A percentile compares a stretch with the other conserved stretches of the same genome.
phyloP scores from a whole-genome alignment of 2,797 vertebrate species.

The Dendrocincla fuliginosa region DNA sequence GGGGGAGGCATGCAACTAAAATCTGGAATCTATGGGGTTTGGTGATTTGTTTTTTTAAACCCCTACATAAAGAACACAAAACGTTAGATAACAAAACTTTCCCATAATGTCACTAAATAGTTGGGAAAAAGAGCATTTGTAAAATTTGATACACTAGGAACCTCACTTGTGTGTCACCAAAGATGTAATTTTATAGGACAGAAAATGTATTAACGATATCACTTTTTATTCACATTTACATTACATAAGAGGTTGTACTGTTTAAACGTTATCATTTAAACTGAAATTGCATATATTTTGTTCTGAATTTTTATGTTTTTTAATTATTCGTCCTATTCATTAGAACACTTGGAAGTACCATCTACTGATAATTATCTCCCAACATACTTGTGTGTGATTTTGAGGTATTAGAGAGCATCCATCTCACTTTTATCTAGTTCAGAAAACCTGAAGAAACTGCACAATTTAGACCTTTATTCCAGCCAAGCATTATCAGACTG shows the following conservation, averaged over 20 bases:
- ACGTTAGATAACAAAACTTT: neutral
- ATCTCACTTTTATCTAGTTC: neutral
- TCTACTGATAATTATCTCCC: neutral
- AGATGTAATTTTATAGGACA: neutral
- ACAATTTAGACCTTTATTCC: neutral
- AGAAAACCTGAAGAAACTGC: neutral
- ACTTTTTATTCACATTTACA: neutral
- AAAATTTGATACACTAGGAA: neutral
- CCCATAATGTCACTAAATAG: neutral
- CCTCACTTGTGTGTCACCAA: accelerated
- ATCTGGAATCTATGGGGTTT: neutral
- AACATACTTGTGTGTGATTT: neutral
- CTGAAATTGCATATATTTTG: neutral
- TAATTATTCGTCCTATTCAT: neutral
- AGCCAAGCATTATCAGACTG: neutral
- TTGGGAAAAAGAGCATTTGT: neutral
- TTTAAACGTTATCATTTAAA: neutral
- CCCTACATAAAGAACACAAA: neutral
- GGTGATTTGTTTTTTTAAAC: neutral
- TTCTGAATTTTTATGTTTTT: neutral
- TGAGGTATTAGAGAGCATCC: neutral
- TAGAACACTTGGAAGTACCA: neutral
- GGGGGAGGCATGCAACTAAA: accelerated
- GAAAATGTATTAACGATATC: neutral
- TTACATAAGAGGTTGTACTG: neutral